Base-by-base conservation (phyloP, 2,113 vertebrate genomes). In the Hippolais icterina region DNA sequence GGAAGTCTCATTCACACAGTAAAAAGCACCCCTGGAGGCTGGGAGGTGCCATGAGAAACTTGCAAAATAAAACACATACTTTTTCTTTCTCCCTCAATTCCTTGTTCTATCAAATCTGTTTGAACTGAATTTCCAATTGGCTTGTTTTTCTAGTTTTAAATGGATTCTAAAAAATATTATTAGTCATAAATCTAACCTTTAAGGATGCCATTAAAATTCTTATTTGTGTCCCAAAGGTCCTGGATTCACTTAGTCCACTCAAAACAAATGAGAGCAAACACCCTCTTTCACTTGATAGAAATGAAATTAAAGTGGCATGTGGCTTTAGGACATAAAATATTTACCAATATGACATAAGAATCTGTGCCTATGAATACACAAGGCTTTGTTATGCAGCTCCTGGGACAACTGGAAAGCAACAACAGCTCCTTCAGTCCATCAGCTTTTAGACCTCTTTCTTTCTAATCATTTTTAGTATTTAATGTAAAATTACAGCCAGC, bases 271-370 rank as follows among this genome's bases (percentile, higher is more conserved):
- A 89, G 44, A 96, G 47, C 68, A 79, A 57, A 87, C 42, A 83
- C 87, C 23, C 56, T 75, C 79, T 86, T 92, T 88, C 56, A 88
- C 81, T 96, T 95, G 78, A 91, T 2, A 94, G 90, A 97, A 96
- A 90, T 69, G 44, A 94, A 96, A 92, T 63, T 83, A 66, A 89
- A 96, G 64, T 66, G 91, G 79, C 72, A 69, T 75, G 85, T 46
- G 79, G 94, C 77, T 95, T 87, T 81, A 69, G 59, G 84, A 94
- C 41, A 96, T 97, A 91, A 98, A 98, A 97, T 96, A 98, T 98
- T 97, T 95, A 98, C 86, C 78, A 93, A 65, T 41, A 92, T 85
- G 82, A 87, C 87, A 83, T 82, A 93, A 69, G 39, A 22, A 88
- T 42, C 75, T 54, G 64, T 78, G 84, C 42, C 83, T 49, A 65